Conservation (phyloP, 2,888 invertebrate species). For the Colletes collaris region DNA sequence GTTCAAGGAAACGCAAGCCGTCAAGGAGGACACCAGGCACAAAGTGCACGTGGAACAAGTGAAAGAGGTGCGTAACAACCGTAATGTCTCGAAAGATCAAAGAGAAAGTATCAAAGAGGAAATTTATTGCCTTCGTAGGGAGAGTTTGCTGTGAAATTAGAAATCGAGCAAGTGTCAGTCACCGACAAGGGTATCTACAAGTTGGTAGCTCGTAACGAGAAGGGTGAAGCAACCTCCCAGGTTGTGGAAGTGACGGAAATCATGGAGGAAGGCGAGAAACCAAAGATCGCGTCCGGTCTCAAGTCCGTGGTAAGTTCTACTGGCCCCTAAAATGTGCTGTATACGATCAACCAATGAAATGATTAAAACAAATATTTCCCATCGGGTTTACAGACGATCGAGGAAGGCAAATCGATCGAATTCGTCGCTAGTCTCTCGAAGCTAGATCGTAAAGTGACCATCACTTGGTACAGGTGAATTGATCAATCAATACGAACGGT, state of each 20-base stretch:
- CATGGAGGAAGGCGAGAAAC: slow-evolving; percentile 91
- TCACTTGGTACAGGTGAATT: slow-evolving; percentile 93
- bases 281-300: slow-evolving; percentile 91
- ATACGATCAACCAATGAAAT: too few relatives aligned
- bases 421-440: slow-evolving; percentile 90
- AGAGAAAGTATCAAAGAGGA: too few relatives aligned
- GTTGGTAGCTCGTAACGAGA: slow-evolving; percentile 95
- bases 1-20: slow-evolving; percentile 93
- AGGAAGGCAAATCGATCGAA: slow-evolving; percentile 91
- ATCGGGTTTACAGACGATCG: slow-evolving; percentile 84
- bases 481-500: background rate
- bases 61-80: slow-evolving; percentile 86
- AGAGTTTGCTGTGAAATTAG: slow-evolving; percentile 94
- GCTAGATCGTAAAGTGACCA: slow-evolving; percentile 90
- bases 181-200: slow-evolving; percentile 95
- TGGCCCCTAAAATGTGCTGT: too few relatives aligned
- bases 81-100: too few relatives aligned
- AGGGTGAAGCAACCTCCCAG: slow-evolving; percentile 95
- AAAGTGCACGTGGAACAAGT: slow-evolving; percentile 91
- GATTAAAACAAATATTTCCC: background rate
- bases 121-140: slow-evolving; percentile 84
- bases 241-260: slow-evolving; percentile 93
- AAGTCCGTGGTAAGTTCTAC: slow-evolving; percentile 88
- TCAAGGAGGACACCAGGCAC: slow-evolving; percentile 90
- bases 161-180: slow-evolving; percentile 92